Evolutionary conservation across 2,888 invertebrate species (phyloP), one percentile per base, ranked within the genome.

Genomic region (Arctia plantaginis): DNA sequence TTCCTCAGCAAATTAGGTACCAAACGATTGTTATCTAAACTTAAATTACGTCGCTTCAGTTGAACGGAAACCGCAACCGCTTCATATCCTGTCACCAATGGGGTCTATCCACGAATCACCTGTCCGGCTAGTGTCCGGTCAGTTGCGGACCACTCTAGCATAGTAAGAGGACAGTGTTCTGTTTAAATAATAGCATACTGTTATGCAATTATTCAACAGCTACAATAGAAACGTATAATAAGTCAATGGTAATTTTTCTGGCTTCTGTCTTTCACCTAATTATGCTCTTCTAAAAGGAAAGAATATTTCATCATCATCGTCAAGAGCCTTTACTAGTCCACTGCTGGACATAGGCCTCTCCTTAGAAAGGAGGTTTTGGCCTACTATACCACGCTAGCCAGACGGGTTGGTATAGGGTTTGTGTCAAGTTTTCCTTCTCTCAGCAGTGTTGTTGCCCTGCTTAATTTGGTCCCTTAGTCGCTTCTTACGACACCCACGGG

Each of bases 71-170:
- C 74, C 77, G 75, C 80, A 74, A 80, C 84, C 86, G 85, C 85
- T 84, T 83, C 76, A 86, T 88, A 82, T 86, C 89, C 88, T 82
- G 82, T 69, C 79, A 71, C 80, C 78, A 82, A 84, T 80, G 83
- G 78, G 20, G 74, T 72, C 41, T 71, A 76, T 77, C 80, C 77
- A 69, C 75, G 69, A 72, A 77, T 74, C 76, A 79, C 79, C 77
- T 80, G 72, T 70, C 68, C 33, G 59, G 70, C 12, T 23, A 35
- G 55, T 35, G 27, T 71, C 65, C 35, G 69, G 66, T 65, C 20
- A 66, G 71, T 66, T 30, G 35, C 1, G 18, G 51, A 71, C 67
- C 65, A 35, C 72, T 27, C 74, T 80, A 39, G 69, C 15, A 41
- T 55, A 74, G 51, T 35, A 69, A 55, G 51, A 65, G 59, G 51